These are phyloP conservation scores for Potamarius usumacintae DNA, from an alignment of 2,113 vertebrate species.

Conservation along the genomic window DNA sequence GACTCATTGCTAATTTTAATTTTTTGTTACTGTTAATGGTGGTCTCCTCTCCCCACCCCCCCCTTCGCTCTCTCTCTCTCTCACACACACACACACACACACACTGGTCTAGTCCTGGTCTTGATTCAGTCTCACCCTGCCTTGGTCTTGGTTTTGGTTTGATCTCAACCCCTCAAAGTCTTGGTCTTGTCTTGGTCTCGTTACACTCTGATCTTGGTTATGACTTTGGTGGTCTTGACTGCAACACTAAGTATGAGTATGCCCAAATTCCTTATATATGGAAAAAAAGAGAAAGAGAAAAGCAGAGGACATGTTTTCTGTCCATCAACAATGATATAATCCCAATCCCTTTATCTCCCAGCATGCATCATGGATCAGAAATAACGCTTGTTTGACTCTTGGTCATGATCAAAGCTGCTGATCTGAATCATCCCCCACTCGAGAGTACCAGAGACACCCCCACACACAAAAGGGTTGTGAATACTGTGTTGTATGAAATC, in stretches of 20 bases:
- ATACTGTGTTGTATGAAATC: not conserved
- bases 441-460: not conserved
- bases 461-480: not conserved
- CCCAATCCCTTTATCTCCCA: not conserved
- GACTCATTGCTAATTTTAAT: no score
- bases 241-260: not conserved
- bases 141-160: no score
- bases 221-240: no score
- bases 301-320: not conserved
- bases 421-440: not conserved
- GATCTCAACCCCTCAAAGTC: no score
- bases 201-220: no score
- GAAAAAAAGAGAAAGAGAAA: not conserved
- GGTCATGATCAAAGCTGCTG: not conserved
- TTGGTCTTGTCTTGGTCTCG: no score
- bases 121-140: no score
- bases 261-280: not conserved
- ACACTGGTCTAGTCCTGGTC: no score
- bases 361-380: conserved; percentile 2
- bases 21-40: no score
- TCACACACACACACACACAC: no score
- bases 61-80: no score
- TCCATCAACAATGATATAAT: not conserved
- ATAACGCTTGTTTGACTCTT: not conserved
- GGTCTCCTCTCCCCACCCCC: no score